A percentile compares a stretch with the other conserved stretches of the same genome.
phyloP scores from a whole-genome alignment of 2,113 vertebrate genomes.

The Entelurus aequoreus region DNA sequence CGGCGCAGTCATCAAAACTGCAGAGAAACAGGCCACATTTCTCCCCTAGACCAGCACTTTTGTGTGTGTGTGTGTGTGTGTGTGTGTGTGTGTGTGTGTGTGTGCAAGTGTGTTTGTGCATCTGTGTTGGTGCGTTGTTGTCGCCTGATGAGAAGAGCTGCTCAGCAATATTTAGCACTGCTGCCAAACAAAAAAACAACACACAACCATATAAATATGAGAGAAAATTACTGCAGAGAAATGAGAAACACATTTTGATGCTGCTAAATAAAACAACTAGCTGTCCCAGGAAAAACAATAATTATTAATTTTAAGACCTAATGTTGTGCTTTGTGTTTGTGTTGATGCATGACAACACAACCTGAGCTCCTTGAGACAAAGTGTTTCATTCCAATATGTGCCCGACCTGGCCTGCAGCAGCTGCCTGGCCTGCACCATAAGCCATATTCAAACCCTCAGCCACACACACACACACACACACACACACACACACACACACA shows the following conservation, averaged over 20 bases:
- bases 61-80: conserved; percentile 31
- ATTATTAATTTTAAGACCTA: neutral
- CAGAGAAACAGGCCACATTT: conserved; percentile 71
- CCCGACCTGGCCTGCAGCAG: conserved; percentile 32
- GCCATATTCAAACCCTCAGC: conserved; percentile 11
- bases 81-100: conserved; percentile 13
- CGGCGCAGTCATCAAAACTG: conserved; percentile 71
- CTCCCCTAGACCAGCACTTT: conserved; percentile 70
- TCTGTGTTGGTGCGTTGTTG: conserved; percentile 14
- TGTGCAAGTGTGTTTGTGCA: conserved; percentile 15
- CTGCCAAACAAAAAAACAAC: conserved; percentile 60
- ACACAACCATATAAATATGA: conserved; percentile 46
- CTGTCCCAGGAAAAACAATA: neutral
- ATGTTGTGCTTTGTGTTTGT: conserved; percentile 1
- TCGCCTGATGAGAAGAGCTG: conserved; percentile 60
- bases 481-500: conserved; percentile 17
- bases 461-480: conserved; percentile 24
- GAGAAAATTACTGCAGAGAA: conserved; percentile 14
- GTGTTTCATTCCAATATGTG: conserved; percentile 5
- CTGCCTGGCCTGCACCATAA: conserved; percentile 29
- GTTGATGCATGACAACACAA: neutral
- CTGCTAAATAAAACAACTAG: conserved; percentile 23
- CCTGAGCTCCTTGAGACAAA: neutral
- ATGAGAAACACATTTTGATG: conserved; percentile 26
- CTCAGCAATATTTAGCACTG: conserved; percentile 70